phyloP scores from a whole-genome alignment of 2,113 vertebrate genomes.

The Asarcornis scutulata region DNA sequence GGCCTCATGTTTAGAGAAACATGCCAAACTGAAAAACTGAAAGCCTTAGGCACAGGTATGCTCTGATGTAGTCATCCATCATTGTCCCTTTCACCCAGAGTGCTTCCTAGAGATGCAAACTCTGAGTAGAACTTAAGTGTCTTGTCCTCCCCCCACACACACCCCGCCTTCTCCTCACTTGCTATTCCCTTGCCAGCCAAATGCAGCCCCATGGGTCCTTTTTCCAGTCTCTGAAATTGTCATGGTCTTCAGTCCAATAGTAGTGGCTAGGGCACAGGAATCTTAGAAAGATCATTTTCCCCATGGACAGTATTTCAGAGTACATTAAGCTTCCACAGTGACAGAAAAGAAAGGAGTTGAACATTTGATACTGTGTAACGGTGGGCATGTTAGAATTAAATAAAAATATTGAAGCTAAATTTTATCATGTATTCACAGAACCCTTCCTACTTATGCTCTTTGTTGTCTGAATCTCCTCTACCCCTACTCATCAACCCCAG shows the following conservation, averaged over 20 bases:
- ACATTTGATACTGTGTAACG: background rate
- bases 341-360: background rate
- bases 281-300: background rate
- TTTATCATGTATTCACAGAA: background rate
- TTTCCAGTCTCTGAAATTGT: fast-evolving
- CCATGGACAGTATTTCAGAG: background rate
- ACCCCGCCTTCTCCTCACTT: background rate
- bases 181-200: background rate
- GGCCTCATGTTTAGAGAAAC: background rate
- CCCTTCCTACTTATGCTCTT: background rate
- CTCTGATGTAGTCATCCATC: background rate
- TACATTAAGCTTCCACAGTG: fast-evolving
- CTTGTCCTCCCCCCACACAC: too few species aligned
- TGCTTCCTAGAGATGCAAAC: background rate
- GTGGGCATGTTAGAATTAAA: background rate
- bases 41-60: background rate
- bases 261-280: background rate
- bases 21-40: background rate
- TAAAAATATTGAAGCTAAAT: background rate
- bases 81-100: background rate
- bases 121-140: background rate
- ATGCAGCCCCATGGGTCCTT: background rate
- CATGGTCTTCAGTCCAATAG: background rate
- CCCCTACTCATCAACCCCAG: background rate
- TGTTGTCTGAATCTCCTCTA: background rate